phyloP scores from a whole-genome alignment of 2,888 invertebrate species.

The Anoplius nigerrimus region DNA sequence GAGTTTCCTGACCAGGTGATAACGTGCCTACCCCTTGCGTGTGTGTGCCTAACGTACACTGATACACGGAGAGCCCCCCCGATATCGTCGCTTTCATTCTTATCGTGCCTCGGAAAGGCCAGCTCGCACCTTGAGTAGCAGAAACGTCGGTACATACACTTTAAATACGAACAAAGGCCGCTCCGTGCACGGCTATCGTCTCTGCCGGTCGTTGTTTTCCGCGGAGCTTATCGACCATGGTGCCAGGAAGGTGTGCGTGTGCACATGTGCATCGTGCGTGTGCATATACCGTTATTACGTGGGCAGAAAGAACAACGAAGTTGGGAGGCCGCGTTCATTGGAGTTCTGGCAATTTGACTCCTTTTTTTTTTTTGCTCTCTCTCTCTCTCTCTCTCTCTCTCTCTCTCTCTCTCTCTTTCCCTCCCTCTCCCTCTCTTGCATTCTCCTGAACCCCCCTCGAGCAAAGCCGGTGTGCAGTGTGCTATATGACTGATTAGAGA shows the following conservation, averaged over 20 bases:
- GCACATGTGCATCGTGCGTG: slow-evolving; percentile 7
- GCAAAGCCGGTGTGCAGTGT: too few species aligned
- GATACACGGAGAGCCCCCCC: background rate
- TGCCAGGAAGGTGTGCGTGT: slow-evolving; percentile 18
- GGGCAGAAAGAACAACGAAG: slow-evolving; percentile 29
- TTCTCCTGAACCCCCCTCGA: too few species aligned
- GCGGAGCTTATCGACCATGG: slow-evolving; percentile 37
- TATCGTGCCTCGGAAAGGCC: slow-evolving; percentile 47
- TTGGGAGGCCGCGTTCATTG: slow-evolving; percentile 11
- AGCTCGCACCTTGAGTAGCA: slow-evolving; percentile 28
- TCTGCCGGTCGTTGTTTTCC: slow-evolving; percentile 27
- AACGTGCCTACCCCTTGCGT: background rate
- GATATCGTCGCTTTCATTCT: slow-evolving; percentile 51
- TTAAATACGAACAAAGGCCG: background rate
- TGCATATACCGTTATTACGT: slow-evolving; percentile 50
- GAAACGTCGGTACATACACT: slow-evolving; percentile 16
- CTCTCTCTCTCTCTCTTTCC: background rate
- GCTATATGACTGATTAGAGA: too few species aligned
- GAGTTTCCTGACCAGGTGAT: background rate
- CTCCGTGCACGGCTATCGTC: slow-evolving; percentile 38
- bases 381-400: background rate
- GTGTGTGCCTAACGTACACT: background rate
- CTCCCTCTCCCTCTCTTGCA: background rate
- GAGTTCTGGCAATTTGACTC: slow-evolving; percentile 13
- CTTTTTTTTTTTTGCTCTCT: slow-evolving; percentile 1